These are phyloP conservation scores for Pseudocheirus occidentalis DNA, from an alignment of 2,797 vertebrate genomes.

Conservation along the genomic window DNA sequence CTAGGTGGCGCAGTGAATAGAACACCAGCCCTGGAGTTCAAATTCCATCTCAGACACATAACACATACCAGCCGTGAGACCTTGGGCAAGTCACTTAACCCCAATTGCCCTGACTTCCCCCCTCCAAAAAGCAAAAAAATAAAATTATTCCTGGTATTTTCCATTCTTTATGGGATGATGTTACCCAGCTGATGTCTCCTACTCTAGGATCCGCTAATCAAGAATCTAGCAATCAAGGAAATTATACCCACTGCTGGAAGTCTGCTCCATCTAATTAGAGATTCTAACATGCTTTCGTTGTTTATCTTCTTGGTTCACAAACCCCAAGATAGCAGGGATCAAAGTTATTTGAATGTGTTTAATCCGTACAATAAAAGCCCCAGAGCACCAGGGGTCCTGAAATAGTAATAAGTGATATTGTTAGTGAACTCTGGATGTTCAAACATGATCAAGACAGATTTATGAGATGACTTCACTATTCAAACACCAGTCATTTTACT, in stretches of 20 bases:
- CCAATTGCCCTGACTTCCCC: no score
- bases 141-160: background rate
- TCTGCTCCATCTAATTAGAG: background rate
- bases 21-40: no score
- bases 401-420: background rate
- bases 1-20: no score
- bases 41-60: no score
- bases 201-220: background rate
- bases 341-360: background rate
- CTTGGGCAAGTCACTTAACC: no score
- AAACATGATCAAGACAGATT: background rate
- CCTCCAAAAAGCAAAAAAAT: no score
- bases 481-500: background rate
- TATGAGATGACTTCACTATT: background rate
- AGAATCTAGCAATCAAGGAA: background rate
- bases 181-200: background rate
- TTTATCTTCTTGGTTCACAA: constrained; percentile 11
- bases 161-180: background rate
- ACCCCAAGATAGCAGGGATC: background rate
- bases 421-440: background rate
- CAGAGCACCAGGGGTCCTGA: background rate
- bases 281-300: background rate
- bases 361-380: background rate
- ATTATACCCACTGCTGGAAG: background rate
- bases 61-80: no score